Conservation (phyloP, 92 coral and sea anemone species). For the Isaurus tuberculatus region DNA sequence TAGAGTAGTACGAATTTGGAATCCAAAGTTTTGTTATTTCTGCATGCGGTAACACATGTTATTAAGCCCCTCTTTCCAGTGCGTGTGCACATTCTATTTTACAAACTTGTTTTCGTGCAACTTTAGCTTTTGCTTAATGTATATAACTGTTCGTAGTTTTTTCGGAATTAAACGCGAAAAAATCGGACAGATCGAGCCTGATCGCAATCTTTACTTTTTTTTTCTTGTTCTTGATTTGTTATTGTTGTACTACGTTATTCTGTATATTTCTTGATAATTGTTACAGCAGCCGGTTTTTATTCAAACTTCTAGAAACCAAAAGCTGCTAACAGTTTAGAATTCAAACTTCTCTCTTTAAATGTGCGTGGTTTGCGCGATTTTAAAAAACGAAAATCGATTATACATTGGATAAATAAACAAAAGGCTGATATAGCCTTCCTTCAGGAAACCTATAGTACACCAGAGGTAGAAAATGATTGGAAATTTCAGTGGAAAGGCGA, state of each 20-base stretch:
- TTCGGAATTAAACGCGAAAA: neutral
- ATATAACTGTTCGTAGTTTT: neutral
- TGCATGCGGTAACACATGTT: neutral
- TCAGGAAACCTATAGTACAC: constrained; percentile 49
- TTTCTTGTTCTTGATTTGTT: neutral
- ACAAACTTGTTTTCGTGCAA: constrained; percentile 5
- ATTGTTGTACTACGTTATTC: neutral
- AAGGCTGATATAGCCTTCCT: constrained; percentile 34
- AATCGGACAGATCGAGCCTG: neutral
- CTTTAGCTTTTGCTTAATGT: neutral
- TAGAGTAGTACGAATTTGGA: neutral
- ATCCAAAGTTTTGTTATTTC: neutral
- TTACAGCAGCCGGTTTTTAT: neutral
- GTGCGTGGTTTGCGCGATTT: neutral
- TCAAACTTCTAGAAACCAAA: neutral
- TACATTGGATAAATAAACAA: constrained; percentile 28
- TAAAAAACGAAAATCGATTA: neutral
- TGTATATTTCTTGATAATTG: no score
- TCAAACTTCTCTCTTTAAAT: neutral
- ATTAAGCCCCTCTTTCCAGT: neutral
- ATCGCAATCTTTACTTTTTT: neutral
- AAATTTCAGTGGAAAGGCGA: constrained; percentile 44
- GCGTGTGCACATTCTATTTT: neutral
- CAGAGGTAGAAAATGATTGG: constrained; percentile 28
- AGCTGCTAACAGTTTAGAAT: neutral